Evolutionary conservation across 2,797 vertebrate genomes (phyloP), one percentile per base, ranked within the genome.

Genomic region (Gymnothorax reevesii): DNA sequence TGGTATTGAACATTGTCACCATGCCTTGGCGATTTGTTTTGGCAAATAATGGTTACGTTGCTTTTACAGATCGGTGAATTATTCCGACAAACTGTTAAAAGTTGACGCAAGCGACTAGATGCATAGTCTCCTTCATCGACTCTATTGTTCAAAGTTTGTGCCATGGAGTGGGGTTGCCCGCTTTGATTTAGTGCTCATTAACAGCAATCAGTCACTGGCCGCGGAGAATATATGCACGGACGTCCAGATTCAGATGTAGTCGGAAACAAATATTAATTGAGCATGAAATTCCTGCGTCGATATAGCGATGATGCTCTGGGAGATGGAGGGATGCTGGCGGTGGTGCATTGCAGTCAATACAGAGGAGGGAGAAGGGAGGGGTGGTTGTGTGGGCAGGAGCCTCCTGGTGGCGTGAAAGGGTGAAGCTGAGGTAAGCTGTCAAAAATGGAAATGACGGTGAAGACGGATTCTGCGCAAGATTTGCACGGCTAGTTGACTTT

Each of bases 331-430:
- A 87, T 88, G 89, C 86, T 88, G 69, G 89, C 88, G 88, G 90
- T 95, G 95, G 94, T 95, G 96, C 95, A 96, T 95, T 95, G 95
- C 95, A 95, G 95, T 95, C 84, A 87, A 88, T 89, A 91, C 82
- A n/a, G 89, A 89, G 83, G 27, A 86, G 89, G 86, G 17, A 91
- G 88, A 84, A 90, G 88, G 62, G n/a, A 57, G 42, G 55, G 69
- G 20, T 15, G 62, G 55, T 15, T n/a, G 85, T 84, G 89, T 59
- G 83, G 59, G 88, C 62, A 77, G 57, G 25, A 25, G 87, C 66
- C 88, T 86, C 77, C 88, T 89, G 84, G 55, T 57, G 90, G 87
- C 12, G 6, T 83, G 77, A 22, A 25, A 55, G 86, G 79, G 79
- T 88, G 89, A 87, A 92, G 2, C 57, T 52, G 93, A 92, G 92